Conservation (phyloP, 2,113 vertebrate species). For the Pungitius pungitius region DNA sequence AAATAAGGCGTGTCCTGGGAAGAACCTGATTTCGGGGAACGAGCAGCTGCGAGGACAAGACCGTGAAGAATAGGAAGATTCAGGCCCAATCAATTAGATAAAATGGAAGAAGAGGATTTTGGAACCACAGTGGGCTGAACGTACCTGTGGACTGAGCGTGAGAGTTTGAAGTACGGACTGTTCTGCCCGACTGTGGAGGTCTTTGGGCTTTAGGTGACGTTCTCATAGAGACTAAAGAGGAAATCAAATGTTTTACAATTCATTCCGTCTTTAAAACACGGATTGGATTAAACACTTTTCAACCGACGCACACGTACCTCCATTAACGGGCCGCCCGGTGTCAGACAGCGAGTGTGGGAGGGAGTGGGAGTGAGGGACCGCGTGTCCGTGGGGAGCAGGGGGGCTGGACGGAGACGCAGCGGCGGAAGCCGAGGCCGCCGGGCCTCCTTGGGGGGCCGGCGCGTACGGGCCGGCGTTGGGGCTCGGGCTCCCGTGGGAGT, state of each 20-base stretch:
- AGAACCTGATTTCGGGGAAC: constrained; percentile 87
- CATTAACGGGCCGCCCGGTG: constrained; percentile 75
- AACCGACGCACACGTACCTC: too few relatives aligned
- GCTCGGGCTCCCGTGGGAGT: constrained; percentile 83
- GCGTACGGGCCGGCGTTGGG: constrained; percentile 58
- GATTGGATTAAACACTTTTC: too few relatives aligned
- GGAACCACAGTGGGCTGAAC: neutral
- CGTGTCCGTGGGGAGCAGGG: constrained; percentile 71
- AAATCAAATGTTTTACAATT: neutral
- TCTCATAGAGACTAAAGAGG: constrained; percentile 82
- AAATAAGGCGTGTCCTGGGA: constrained; percentile 83
- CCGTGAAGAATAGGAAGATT: neutral
- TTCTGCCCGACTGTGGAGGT: constrained; percentile 84
- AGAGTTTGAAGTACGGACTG: constrained; percentile 79
- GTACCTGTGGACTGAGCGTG: constrained; percentile 81
- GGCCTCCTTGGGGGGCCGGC: constrained; percentile 65
- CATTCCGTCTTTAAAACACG: neutral
- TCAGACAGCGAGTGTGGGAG: constrained; percentile 75
- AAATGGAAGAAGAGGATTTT: neutral
- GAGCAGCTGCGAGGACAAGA: constrained; percentile 73
- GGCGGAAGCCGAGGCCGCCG: constrained; percentile 53
- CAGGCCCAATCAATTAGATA: neutral
- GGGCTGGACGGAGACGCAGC: constrained; percentile 66
- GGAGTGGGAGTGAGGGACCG: constrained; percentile 79
- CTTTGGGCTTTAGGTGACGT: constrained; percentile 92